Evolutionary conservation across 2,113 vertebrate genomes (phyloP).

Genomic region (Mesocricetus auratus): DNA sequence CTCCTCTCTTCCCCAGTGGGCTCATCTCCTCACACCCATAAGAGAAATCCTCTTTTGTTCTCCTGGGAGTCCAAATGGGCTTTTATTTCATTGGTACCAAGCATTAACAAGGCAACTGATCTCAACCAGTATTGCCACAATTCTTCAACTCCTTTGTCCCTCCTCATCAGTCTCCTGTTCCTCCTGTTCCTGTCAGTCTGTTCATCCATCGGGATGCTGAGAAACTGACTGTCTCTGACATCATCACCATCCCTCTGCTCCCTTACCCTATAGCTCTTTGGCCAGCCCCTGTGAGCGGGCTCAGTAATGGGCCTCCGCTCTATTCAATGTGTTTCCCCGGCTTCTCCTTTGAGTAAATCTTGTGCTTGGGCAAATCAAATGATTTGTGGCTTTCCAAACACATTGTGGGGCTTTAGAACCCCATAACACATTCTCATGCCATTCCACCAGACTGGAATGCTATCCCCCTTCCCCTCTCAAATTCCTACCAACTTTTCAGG

Average conservation of each 20-base stretch:
- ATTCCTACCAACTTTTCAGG: slow-evolving; percentile 4
- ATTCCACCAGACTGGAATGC: not conserved
- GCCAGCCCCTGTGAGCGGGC: not conserved
- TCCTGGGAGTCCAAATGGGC: not conserved
- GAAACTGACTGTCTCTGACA: not conserved
- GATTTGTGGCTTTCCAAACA: not conserved
- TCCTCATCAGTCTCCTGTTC: not conserved
- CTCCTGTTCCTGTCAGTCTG: no score
- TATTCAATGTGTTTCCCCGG: not conserved
- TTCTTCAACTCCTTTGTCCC: not conserved
- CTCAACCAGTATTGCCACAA: not conserved
- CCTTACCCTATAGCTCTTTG: no score
- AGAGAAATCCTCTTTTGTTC: slow-evolving; percentile 15
- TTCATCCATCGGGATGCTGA: not conserved
- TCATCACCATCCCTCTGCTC: not conserved
- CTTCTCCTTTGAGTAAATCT: not conserved
- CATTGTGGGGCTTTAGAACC: not conserved
- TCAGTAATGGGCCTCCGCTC: not conserved
- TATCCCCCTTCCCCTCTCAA: not conserved
- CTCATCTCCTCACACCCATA: not conserved
- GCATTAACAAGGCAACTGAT: not conserved
- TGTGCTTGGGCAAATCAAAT: not conserved
- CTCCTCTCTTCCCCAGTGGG: not conserved
- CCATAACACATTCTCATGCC: not conserved
- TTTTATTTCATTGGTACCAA: not conserved